Evolutionary conservation across 2,113 vertebrate species (phyloP).

Genomic region (Colaptes auratus): DNA sequence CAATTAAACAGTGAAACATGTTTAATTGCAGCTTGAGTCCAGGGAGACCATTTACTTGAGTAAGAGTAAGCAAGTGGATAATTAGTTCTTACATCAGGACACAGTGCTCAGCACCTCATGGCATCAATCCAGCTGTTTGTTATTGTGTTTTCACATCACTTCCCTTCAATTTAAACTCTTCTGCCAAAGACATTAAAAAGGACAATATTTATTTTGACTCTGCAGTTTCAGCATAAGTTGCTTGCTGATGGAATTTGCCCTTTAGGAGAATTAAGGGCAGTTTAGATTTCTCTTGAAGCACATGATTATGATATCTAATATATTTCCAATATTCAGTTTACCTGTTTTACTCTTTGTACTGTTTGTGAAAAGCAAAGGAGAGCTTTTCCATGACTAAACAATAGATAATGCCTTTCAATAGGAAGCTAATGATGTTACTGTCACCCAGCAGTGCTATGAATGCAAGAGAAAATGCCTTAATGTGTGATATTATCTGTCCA

Average conservation of each 20-base stretch:
- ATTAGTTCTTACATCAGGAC: conserved; percentile 27
- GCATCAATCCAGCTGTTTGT: conserved; percentile 28
- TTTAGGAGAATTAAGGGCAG: neutral
- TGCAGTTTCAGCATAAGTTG: conserved; percentile 32
- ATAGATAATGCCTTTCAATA: neutral
- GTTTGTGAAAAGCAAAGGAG: neutral
- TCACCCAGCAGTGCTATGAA: neutral
- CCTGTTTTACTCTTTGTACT: neutral
- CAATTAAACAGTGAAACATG: conserved; percentile 8
- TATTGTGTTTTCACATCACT: conserved; percentile 38
- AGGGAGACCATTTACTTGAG: conserved; percentile 44
- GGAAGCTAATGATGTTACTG: neutral
- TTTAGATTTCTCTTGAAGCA: neutral
- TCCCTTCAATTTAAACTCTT: neutral
- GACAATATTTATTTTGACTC: neutral
- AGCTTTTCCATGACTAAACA: neutral
- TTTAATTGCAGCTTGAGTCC: conserved; percentile 45
- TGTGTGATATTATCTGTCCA: neutral
- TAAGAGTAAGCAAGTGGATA: conserved; percentile 36
- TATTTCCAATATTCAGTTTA: neutral
- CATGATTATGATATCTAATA: neutral
- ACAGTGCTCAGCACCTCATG: conserved; percentile 10
- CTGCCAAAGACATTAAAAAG: conserved; percentile 29
- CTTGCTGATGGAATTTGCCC: neutral
- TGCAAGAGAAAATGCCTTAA: neutral